Percentiles rank a stretch among this genome's conserved stretches.
phyloP scores from a whole-genome alignment of 23 tunicate genomes.

The Corella eumyota region DNA sequence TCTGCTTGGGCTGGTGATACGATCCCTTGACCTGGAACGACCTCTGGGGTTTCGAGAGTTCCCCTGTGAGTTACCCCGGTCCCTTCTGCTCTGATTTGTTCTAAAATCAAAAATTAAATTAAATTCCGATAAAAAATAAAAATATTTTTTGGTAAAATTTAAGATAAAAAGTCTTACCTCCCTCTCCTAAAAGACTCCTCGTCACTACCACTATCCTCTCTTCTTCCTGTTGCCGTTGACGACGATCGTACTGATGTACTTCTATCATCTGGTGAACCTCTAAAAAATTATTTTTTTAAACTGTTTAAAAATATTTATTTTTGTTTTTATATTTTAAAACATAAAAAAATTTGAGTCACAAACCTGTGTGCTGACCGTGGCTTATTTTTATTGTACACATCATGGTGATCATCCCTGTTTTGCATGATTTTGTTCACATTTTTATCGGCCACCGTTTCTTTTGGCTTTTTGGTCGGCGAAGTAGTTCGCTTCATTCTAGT shows the following conservation, averaged over 20 bases:
- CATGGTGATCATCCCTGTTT: slow-evolving; percentile 8
- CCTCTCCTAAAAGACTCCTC: slow-evolving; percentile 1
- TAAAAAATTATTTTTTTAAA: neutral
- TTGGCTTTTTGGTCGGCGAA: slow-evolving; percentile 9
- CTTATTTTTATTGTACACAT: slow-evolving; percentile 25
- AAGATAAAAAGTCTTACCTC: too few relatives aligned
- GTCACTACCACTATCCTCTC: slow-evolving; percentile 1
- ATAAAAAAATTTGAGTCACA: neutral
- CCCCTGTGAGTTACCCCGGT: slow-evolving; percentile 20
- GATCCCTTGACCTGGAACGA: slow-evolving; percentile 41
- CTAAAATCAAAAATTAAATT: neutral
- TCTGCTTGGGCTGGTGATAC: slow-evolving; percentile 21
- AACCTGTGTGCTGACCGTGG: slow-evolving; percentile 8
- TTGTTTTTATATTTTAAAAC: neutral
- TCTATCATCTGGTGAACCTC: slow-evolving; percentile 14
- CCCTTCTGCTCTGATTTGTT: neutral
- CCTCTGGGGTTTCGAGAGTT: slow-evolving; percentile 10
- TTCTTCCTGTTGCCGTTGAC: slow-evolving; percentile 8
- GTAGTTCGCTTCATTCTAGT: slow-evolving; percentile 8
- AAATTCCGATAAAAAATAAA: neutral
- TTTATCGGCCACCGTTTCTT: slow-evolving; percentile 9
- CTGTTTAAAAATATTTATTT: neutral
- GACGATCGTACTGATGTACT: slow-evolving; percentile 10
- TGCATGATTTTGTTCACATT: slow-evolving; percentile 4
- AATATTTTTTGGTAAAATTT: too few relatives aligned